A percentile compares a stretch with the other conserved stretches of the same genome.
Conservation (phyloP, 2,888 invertebrate species). For the Ommatoiulus sabulosus region DNA sequence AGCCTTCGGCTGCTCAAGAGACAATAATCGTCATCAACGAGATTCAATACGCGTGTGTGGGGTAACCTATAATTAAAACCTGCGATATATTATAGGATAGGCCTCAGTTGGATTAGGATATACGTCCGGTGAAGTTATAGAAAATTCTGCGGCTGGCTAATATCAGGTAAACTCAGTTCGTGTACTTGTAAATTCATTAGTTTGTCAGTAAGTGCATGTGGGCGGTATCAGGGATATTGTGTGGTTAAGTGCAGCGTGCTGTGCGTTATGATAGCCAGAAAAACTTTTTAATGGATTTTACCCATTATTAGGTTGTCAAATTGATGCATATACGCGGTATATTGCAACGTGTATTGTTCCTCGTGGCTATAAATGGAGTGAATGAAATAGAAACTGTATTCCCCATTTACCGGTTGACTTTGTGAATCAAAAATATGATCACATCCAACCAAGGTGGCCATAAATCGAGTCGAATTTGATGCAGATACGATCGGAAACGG, state of each 20-base stretch:
- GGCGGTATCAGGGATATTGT: neutral
- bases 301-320: neutral
- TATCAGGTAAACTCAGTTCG: neutral
- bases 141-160: neutral
- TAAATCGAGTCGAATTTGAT: no score
- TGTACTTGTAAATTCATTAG: neutral
- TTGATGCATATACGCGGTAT: no score
- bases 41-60: neutral
- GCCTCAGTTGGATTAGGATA: neutral
- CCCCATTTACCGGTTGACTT: no score
- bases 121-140: neutral
- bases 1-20: neutral
- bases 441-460: no score
- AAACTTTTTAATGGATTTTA: neutral
- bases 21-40: neutral
- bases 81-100: neutral
- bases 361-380: no score
- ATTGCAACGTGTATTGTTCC: no score
- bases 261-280: neutral
- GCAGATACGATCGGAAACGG: no score
- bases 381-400: no score
- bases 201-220: neutral
- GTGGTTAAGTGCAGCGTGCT: neutral
- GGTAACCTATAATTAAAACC: neutral
- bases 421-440: no score